Evolutionary conservation across 2,888 invertebrate species (phyloP).

Genomic region (Leptinotarsa rubiginosa): DNA sequence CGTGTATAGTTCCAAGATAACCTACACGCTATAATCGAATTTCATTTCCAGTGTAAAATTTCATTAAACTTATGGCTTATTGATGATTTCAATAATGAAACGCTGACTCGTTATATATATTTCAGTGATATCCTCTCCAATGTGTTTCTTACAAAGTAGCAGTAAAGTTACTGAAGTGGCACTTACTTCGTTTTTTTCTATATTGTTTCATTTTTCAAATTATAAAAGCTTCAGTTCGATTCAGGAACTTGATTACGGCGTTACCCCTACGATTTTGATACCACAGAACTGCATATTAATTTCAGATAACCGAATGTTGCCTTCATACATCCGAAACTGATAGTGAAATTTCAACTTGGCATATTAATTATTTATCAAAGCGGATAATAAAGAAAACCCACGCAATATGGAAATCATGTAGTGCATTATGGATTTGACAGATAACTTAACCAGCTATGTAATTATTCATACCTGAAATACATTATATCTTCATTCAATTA

Average conservation of each 20-base stretch:
- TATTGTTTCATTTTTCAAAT: no score
- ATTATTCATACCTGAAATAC: slow-evolving; percentile 17
- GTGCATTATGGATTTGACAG: slow-evolving; percentile 17
- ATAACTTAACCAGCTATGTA: slow-evolving; percentile 7
- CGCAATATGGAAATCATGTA: slow-evolving; percentile 5
- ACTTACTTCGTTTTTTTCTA: no score
- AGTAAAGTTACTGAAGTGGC: no score
- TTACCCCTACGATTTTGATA: no score
- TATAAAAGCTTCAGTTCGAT: no score
- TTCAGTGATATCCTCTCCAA: no score
- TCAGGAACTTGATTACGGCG: no score
- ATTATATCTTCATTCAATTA: slow-evolving; percentile 17
- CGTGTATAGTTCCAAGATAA: slow-evolving; percentile 12
- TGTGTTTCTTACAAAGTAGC: no score
- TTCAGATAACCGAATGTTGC: neutral
- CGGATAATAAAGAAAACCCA: slow-evolving; percentile 9
- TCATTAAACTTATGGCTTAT: slow-evolving; percentile 11
- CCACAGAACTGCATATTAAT: no score
- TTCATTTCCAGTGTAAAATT: slow-evolving; percentile 12
- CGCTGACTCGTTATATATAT: neutral
- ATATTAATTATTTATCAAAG: neutral
- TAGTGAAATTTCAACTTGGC: neutral
- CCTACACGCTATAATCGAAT: slow-evolving; percentile 11
- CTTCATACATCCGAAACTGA: neutral
- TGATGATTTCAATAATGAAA: slow-evolving; percentile 5